Evolutionary conservation across 2,888 invertebrate species (phyloP), one percentile per base, ranked within the genome.

Genomic region (Salpingus planirostris): DNA sequence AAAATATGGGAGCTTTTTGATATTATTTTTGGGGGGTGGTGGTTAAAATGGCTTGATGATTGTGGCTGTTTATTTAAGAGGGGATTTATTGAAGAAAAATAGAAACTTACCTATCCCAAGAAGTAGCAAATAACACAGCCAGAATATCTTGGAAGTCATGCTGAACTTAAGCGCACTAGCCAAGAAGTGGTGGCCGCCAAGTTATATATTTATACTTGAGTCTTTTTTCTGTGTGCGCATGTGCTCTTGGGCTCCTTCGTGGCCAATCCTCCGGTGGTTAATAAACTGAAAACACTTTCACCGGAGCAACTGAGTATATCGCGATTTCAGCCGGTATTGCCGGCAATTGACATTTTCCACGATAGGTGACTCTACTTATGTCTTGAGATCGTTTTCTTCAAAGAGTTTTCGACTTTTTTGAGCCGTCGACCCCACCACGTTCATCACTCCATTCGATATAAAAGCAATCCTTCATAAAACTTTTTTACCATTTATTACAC

Each of bases 181-280:
- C 62, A 65, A 64, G 62, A 64, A 62, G 63, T 64, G 55, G 33
- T 43, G 47, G 48, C 50, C 42, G 54, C 50, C 51, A 54, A 54
- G 55, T 57, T 65, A 62, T 65, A 62, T 65, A 65, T 65, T 65
- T 67, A 66, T 67, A 67, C 51, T 45, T 50, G 40, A 51, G 40
- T 46, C 43, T 49, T 57, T 56, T 57, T 39, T 42, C 58, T 50
- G 50, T 40, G 36, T 49, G 57, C 63, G 64, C 64, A 57, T 61
- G 61, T 56, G 64, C 50, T 36, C 32, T 29, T 32, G 31, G 29
- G 22, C 29, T 38, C 34, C 42, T 44, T 44, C 44, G 33, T 31
- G 27, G 33, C 51, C 49, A 53, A 50, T 54, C 44, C 46, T 46
- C 43, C 40, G 36, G 37, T 37, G 33, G 35, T 29, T 31, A 30